phyloP scores from a whole-genome alignment of 2,797 vertebrate species.

The Euthynnus affinis region DNA sequence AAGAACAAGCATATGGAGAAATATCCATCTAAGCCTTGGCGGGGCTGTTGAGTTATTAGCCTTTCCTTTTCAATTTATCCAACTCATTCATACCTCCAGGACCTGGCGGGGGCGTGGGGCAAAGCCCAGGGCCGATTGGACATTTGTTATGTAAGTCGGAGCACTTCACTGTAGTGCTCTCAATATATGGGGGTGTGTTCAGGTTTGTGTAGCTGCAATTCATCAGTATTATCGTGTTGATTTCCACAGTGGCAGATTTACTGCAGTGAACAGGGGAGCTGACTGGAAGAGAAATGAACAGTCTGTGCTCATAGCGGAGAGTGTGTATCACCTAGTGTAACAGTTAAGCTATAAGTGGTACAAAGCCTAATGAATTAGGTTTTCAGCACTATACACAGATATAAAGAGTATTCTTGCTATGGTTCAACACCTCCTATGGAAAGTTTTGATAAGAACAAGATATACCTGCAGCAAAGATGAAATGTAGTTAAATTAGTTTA shows the following conservation, averaged over 20 bases:
- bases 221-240: slow-evolving; percentile 77
- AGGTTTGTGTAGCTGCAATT: slow-evolving; percentile 69
- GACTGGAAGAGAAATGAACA: slow-evolving; percentile 75
- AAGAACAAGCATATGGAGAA: slow-evolving; percentile 52
- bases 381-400: slow-evolving; percentile 37
- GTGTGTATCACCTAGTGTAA: slow-evolving; percentile 64
- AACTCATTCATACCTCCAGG: slow-evolving; percentile 38
- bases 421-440: not conserved
- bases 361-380: slow-evolving; percentile 61
- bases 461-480: not conserved
- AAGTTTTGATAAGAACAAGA: slow-evolving; percentile 1
- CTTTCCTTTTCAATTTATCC: slow-evolving; percentile 70
- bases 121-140: slow-evolving; percentile 60
- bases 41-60: slow-evolving; percentile 67
- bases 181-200: slow-evolving; percentile 60
- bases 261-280: slow-evolving; percentile 56
- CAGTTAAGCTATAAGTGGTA: slow-evolving; percentile 35
- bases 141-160: slow-evolving; percentile 69
- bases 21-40: slow-evolving; percentile 51
- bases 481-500: not conserved
- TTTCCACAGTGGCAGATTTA: slow-evolving; percentile 76
- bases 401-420: slow-evolving; percentile 27
- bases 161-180: slow-evolving; percentile 47
- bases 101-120: slow-evolving; percentile 27
- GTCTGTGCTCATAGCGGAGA: slow-evolving; percentile 64